Percentiles rank a stretch among this genome's conserved stretches.
phyloP scores from a whole-genome alignment of 2,113 vertebrate species.

The Mirounga angustirostris region DNA sequence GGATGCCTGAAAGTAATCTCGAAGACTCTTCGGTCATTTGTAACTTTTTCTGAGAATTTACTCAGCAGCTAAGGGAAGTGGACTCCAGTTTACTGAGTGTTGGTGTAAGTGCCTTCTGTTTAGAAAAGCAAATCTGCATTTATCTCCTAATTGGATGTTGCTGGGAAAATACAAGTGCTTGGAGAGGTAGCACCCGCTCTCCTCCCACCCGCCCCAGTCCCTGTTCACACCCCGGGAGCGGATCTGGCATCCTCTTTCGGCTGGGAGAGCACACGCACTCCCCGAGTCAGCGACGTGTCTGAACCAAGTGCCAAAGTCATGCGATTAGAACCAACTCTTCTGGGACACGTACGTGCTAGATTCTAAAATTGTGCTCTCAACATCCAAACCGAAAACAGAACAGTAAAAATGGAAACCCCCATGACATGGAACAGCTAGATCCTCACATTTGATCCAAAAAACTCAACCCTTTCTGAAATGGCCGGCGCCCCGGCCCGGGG shows the following conservation, averaged over 20 bases:
- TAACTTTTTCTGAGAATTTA: background rate
- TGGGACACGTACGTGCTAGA: background rate
- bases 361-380: background rate
- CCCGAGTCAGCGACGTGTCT: background rate
- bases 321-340: background rate
- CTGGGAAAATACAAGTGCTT: background rate
- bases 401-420: background rate
- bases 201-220: background rate
- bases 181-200: accelerated
- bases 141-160: background rate
- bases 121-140: background rate
- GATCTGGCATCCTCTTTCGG: background rate
- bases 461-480: background rate
- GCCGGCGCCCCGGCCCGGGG: background rate
- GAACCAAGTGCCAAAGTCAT: background rate
- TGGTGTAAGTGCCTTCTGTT: background rate
- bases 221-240: background rate
- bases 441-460: background rate
- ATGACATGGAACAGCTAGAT: background rate
- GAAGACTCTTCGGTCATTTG: background rate
- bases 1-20: background rate
- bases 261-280: background rate
- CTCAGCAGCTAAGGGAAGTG: background rate
- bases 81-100: background rate
- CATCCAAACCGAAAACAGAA: background rate